Percentiles rank a stretch among this genome's conserved stretches.
These are phyloP conservation scores for Parnassius orleans DNA, from an alignment of 2,888 invertebrate species.

Conservation along the genomic window DNA sequence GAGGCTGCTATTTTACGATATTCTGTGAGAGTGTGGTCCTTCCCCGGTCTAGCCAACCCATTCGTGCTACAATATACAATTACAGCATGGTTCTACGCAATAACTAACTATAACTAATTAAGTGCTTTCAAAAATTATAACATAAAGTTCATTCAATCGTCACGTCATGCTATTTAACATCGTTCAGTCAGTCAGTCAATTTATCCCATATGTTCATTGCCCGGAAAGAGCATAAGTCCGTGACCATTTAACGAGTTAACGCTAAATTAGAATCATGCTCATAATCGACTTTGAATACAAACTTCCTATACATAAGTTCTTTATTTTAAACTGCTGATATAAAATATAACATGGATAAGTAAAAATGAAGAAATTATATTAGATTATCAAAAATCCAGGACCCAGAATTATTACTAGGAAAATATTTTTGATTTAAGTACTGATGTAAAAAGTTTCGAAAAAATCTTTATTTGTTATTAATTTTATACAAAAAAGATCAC, in stretches of 20 bases:
- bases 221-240: slow-evolving; percentile 51
- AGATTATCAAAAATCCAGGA: too few relatives aligned
- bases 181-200: slow-evolving; percentile 34
- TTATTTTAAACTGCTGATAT: not conserved
- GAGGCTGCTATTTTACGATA: too few relatives aligned
- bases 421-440: too few relatives aligned
- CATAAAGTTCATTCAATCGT: slow-evolving; percentile 16
- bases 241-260: slow-evolving; percentile 57
- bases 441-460: too few relatives aligned
- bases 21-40: too few relatives aligned
- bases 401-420: too few relatives aligned
- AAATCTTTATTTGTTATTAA: too few relatives aligned
- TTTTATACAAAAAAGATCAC: too few relatives aligned
- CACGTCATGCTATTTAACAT: slow-evolving; percentile 33
- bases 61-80: too few relatives aligned
- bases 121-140: slow-evolving; percentile 1
- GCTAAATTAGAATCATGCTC: slow-evolving; percentile 36
- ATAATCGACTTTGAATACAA: slow-evolving; percentile 23
- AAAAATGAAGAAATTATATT: too few relatives aligned
- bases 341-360: too few relatives aligned
- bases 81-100: not conserved
- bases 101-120: not conserved
- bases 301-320: not conserved
- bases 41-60: too few relatives aligned
- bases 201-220: slow-evolving; percentile 47